Evolutionary conservation across 2,797 vertebrate species (phyloP).

Genomic region (Karalla daura): DNA sequence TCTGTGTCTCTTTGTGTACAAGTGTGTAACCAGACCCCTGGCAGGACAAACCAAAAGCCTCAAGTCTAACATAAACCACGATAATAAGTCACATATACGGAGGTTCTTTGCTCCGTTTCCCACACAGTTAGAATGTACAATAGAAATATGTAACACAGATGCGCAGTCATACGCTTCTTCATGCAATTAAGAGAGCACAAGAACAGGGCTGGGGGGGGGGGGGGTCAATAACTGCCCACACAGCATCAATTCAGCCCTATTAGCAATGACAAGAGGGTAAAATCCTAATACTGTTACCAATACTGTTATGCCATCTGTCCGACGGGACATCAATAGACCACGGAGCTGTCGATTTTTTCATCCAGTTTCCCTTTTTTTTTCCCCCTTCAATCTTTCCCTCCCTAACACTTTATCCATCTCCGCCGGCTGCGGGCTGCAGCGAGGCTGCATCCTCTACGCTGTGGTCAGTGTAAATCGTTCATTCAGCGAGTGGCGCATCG

Average conservation of each 20-base stretch:
- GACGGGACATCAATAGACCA: slow-evolving; percentile 17
- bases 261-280: slow-evolving; percentile 59
- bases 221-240: slow-evolving; percentile 32
- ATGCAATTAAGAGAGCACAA: slow-evolving; percentile 10
- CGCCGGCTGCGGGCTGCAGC: not conserved
- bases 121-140: not conserved
- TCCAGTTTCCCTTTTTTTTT: too few relatives aligned
- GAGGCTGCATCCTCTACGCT: not conserved
- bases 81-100: too few relatives aligned
- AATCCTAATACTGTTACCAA: slow-evolving; percentile 53
- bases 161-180: not conserved
- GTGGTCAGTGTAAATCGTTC: not conserved
- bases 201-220: not conserved
- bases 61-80: slow-evolving; percentile 5
- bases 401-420: not conserved
- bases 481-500: not conserved
- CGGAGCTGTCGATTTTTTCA: slow-evolving; percentile 15
- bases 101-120: not conserved
- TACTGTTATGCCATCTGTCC: slow-evolving; percentile 28
- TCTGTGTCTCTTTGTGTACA: not conserved
- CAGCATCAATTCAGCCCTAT: slow-evolving; percentile 45
- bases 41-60: slow-evolving; percentile 14
- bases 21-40: slow-evolving; percentile 1
- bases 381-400: too few relatives aligned
- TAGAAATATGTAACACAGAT: slow-evolving; percentile 6